These are phyloP conservation scores for Condylura cristata DNA, from an alignment of 2,113 vertebrate genomes.

Conservation along the genomic window DNA sequence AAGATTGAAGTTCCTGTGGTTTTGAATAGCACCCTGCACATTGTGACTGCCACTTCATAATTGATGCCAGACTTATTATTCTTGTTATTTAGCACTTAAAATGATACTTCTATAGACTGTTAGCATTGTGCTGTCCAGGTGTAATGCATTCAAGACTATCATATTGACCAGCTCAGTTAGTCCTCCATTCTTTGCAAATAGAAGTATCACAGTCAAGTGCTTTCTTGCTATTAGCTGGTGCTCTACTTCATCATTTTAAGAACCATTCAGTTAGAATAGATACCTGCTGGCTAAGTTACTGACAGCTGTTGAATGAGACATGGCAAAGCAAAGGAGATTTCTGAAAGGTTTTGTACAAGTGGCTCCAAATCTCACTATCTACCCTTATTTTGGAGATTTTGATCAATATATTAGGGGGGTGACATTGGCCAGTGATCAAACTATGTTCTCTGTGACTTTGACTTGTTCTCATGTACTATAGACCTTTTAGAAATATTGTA, in stretches of 20 bases:
- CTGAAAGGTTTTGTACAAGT: background rate
- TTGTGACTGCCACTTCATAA: constrained; percentile 6
- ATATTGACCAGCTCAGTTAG: background rate
- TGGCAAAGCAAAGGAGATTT: background rate
- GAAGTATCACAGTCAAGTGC: background rate
- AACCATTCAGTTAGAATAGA: background rate
- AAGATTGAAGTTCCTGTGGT: background rate
- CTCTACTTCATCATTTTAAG: constrained; percentile 26
- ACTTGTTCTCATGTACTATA: background rate
- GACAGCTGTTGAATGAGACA: background rate
- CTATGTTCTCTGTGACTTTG: background rate
- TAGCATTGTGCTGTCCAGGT: background rate
- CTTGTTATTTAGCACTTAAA: background rate
- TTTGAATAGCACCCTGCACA: background rate
- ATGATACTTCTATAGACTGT: background rate
- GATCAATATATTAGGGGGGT: background rate
- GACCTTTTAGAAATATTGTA: background rate
- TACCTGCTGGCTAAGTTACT: background rate
- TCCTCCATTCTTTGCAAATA: constrained; percentile 3
- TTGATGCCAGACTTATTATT: background rate
- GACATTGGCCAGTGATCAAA: background rate
- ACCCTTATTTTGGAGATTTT: background rate
- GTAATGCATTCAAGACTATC: background rate
- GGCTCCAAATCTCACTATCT: background rate
- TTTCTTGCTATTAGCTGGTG: background rate